Evolutionary conservation across 2,113 vertebrate genomes (phyloP), one percentile per base, ranked within the genome.

Genomic region (Neotragus moschatus): DNA sequence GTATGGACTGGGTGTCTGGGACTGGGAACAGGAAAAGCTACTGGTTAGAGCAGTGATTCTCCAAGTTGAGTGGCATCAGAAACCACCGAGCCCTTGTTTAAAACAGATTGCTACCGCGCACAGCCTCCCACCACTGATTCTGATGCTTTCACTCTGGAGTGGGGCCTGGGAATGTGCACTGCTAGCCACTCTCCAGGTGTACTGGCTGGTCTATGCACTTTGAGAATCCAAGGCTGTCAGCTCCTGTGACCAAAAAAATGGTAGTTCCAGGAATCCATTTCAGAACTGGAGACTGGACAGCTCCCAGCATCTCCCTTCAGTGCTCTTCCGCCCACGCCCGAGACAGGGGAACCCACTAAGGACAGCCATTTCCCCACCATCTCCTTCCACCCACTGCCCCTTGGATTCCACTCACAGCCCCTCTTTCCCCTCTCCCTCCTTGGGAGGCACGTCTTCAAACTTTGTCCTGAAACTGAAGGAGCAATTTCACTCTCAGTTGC

Each of bases 281-380:
- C 92, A 95, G 96, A 26, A 86, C 87, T 85, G 1, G 23, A 30
- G 30, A 13, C 30, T 47, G 86, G 87, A 91, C 80, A 96, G 91
- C 53, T 63, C 51, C 93, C 4, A 12, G 7, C 8, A 6, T 30
- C 33, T 26, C 19, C 21, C 6, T 16, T 43, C 28, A 5, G 0
- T 14, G 9, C 17, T 61, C 61, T 73, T 5, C 30, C 3, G 2
- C 17, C 28, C 63, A 13, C 3, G 10, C 56, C 6, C 1, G 1
- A 70, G 26, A 26, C 12, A 7, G 30, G n/a, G 39, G 10, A 56
- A 45, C 36, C 25, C 3, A 8, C 23, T 33, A 47, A 45, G 15
- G 39, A 49, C 13, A 53, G 80, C 15, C 14, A 21, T 61, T 33
- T 90, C 23, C 23, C 36, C 5, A 7, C n/a, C 43, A 15, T 43